Percentiles rank a stretch among this genome's conserved stretches.
Evolutionary conservation across 2,888 invertebrate species (phyloP).

Genomic region (Malthinus flaveolus): DNA sequence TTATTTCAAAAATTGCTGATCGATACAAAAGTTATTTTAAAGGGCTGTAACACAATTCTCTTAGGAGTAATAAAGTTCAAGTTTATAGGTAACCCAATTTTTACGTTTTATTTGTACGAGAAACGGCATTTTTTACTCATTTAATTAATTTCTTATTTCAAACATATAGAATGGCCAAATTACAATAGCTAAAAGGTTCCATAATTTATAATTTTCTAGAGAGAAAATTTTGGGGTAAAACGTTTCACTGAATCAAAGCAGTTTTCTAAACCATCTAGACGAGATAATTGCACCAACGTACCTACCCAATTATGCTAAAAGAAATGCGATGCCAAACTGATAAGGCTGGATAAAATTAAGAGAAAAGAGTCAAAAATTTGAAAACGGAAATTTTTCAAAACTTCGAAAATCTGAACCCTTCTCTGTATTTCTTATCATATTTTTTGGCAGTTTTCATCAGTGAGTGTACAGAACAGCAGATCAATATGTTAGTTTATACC

Average conservation of each 20-base stretch:
- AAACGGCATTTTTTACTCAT: background rate
- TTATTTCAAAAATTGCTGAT: too few species aligned
- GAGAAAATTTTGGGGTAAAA: too few species aligned
- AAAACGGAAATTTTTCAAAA: background rate
- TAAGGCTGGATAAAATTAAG: too few species aligned
- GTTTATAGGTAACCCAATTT: background rate
- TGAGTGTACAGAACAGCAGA: slow-evolving; percentile 33
- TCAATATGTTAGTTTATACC: slow-evolving; percentile 33
- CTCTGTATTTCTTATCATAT: slow-evolving; percentile 8
- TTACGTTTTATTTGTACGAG: background rate
- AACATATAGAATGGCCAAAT: too few species aligned
- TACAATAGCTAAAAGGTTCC: too few species aligned
- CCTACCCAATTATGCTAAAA: too few species aligned
- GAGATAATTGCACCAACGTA: too few species aligned
- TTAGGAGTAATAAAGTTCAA: background rate
- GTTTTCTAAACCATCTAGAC: too few species aligned
- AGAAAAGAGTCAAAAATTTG: background rate
- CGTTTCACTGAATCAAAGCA: too few species aligned
- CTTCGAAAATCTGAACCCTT: background rate
- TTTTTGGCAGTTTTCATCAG: slow-evolving; percentile 30
- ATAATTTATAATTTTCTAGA: too few species aligned
- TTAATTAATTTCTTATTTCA: too few species aligned
- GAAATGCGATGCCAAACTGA: too few species aligned
- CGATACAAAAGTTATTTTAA: background rate
- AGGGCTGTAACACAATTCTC: background rate